phyloP scores from a whole-genome alignment of 2,113 vertebrate species.

The Hystrix brachyura region DNA sequence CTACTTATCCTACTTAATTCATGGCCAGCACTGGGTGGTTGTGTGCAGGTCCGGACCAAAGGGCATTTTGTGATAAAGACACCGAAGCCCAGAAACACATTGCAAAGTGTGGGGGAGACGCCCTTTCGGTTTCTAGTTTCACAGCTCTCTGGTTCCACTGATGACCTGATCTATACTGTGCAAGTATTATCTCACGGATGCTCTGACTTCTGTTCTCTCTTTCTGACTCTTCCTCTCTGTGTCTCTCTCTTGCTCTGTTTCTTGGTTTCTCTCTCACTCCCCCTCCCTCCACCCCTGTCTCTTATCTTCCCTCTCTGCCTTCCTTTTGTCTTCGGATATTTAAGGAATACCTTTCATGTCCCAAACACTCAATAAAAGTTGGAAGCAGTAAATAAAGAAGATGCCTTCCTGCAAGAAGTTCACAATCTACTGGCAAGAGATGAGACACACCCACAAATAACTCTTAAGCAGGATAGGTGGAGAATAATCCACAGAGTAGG shows the following conservation, averaged over 20 bases:
- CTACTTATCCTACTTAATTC: not conserved
- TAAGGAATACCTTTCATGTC: not conserved
- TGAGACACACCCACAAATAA: not conserved
- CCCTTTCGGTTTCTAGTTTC: not conserved
- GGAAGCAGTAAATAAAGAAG: not conserved
- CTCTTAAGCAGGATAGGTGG: fast-evolving
- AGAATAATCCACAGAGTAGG: not conserved
- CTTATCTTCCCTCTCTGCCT: not conserved
- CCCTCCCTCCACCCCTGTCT: too few species aligned
- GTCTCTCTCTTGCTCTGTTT: not conserved
- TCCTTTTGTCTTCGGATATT: not conserved
- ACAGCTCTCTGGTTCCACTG: not conserved
- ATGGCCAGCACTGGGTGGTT: not conserved
- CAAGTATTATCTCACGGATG: not conserved
- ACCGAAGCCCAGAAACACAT: not conserved
- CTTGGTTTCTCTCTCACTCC: not conserved
- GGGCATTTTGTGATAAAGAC: not conserved
- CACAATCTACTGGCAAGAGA: not conserved
- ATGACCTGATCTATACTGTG: not conserved
- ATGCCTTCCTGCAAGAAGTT: not conserved
- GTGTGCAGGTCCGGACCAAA: not conserved
- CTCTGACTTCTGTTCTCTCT: not conserved
- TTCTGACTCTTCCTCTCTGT: not conserved
- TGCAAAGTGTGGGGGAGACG: not conserved
- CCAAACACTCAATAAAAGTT: not conserved